Evolutionary conservation across 2,888 invertebrate species (phyloP), one percentile per base, ranked within the genome.

Genomic region (Andrena praecox): DNA sequence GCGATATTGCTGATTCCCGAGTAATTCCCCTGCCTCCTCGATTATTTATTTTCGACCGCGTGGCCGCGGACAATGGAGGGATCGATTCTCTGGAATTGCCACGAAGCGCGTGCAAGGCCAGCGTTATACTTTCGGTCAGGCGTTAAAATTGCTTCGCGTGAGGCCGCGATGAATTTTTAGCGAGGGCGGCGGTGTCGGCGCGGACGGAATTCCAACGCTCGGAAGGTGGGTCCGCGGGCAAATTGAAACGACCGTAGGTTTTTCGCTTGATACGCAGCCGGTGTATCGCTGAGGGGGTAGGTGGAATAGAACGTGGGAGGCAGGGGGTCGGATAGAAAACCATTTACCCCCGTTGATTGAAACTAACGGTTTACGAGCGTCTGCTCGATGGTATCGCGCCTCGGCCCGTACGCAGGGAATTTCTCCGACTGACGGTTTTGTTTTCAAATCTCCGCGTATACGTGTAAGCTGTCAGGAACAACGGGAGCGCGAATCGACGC

Each of bases 381-480:
- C 83, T 82, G 83, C 82, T 77, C 83, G 83, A 83, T 83, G 60
- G 82, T 82, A 80, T 85, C 82, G 85, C 69, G 77, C 67, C 67
- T 71, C 56, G 60, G 50, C 42, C 62, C 67, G 77, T 74, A 75
- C 79, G 79, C 64, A 63, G 73, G 74, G 80, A 82, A 80, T 80
- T 87, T 79, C 85, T 80, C 74, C 78, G 78, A 70, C 70, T 64
- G 75, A 83, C 76, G 87, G 77, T 84, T 87, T 87, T 82, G 84
- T 86, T 87, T 87, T 82, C 62, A 80, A 82, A 86, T 84, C 84
- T 79, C 80, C 84, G 73, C 80, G 67, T 76, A 77, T 85, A 86
- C 84, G 76, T 81, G 87, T 85, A 82, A 86, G 77, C 83, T 87
- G 87, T 87, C 87, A 88, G 76, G 62, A 82, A 80, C 87, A 87